Conservation (phyloP, 2,888 invertebrate species). For the Alcis repandata region DNA sequence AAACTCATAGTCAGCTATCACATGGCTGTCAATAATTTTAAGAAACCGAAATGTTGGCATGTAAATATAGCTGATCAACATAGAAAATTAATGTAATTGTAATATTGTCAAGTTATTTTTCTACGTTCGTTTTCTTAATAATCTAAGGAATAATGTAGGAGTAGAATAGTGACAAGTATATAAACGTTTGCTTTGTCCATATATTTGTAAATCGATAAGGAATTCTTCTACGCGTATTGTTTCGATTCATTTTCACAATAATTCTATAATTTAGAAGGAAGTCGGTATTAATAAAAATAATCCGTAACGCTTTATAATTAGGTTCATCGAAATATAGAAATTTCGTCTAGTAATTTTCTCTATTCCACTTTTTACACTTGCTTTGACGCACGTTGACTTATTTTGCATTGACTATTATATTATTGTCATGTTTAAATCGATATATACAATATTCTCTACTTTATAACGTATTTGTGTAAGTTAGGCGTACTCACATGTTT, state of each 20-base stretch:
- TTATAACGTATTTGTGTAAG: constrained; percentile 73
- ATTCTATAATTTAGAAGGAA: constrained; percentile 67
- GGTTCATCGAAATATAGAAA: constrained; percentile 80
- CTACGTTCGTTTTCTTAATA: constrained; percentile 80
- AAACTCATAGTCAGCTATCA: constrained; percentile 86
- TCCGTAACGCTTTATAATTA: constrained; percentile 86
- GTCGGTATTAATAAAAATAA: constrained; percentile 67
- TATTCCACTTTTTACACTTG: constrained; percentile 70
- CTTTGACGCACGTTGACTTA: constrained; percentile 72
- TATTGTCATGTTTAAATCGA: constrained; percentile 49
- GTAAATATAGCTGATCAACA: constrained; percentile 86
- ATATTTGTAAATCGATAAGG: constrained; percentile 32
- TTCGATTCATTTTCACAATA: constrained; percentile 54
- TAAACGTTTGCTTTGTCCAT: constrained; percentile 43
- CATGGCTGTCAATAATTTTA: constrained; percentile 87
- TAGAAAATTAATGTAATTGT: constrained; percentile 80
- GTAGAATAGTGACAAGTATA: constrained; percentile 24
- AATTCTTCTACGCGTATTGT: constrained; percentile 46
- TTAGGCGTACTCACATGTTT: constrained; percentile 80
- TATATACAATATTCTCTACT: constrained; percentile 65
- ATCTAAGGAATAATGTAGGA: constrained; percentile 63
- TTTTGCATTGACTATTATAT: constrained; percentile 54
- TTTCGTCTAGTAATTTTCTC: constrained; percentile 79
- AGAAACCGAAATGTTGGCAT: constrained; percentile 85
- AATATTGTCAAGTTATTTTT: constrained; percentile 84